phyloP scores from a whole-genome alignment of 2,797 vertebrate genomes.

The Sylvia borin region DNA sequence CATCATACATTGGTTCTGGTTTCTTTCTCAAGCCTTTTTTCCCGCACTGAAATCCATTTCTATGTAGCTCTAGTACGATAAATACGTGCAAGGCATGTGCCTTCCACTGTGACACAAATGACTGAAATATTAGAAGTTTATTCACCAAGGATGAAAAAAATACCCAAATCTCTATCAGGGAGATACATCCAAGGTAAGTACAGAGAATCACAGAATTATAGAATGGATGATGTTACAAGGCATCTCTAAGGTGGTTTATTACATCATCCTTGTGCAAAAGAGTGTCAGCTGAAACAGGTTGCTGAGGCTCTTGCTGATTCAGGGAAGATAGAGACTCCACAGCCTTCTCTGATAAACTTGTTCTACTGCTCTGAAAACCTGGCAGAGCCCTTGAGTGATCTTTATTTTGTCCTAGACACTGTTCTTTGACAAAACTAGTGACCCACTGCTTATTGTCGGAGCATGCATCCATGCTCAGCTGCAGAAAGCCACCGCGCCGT shows the following conservation, averaged over 20 bases:
- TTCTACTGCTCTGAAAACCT: neutral
- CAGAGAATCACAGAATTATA: neutral
- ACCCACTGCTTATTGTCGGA: neutral
- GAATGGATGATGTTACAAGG: neutral
- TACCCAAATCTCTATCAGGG: neutral
- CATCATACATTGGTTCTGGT: neutral
- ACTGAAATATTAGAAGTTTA: neutral
- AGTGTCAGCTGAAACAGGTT: neutral
- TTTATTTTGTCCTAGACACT: neutral
- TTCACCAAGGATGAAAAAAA: neutral
- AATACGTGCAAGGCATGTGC: neutral
- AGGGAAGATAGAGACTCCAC: neutral
- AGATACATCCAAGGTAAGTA: neutral
- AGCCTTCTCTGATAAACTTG: neutral
- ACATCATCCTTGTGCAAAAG: neutral
- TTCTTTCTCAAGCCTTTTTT: neutral
- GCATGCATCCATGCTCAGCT: neutral
- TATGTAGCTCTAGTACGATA: neutral
- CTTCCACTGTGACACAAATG: neutral
- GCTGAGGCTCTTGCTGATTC: neutral
- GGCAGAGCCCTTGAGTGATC: neutral
- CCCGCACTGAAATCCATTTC: neutral
- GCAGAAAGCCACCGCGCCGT: rapidly evolving
- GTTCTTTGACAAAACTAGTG: neutral
- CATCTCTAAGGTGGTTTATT: neutral